phyloP scores from a whole-genome alignment of 2,888 invertebrate species.

The Erannis defoliaria region DNA sequence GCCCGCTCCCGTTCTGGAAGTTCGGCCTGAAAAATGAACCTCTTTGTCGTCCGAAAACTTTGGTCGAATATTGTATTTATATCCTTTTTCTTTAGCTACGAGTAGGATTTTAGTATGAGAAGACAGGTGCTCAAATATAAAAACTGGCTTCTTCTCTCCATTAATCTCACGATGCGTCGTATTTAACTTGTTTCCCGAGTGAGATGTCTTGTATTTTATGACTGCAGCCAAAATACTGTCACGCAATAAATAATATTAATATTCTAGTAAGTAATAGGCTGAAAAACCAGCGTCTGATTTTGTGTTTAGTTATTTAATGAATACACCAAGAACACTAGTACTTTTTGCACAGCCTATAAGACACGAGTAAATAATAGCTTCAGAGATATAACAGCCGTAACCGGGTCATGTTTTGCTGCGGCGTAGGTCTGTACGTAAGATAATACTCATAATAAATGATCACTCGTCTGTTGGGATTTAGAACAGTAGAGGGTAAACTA shows the following conservation, averaged over 20 bases:
- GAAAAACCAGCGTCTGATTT: too few relatives aligned
- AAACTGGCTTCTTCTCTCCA: neutral
- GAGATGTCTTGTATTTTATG: constrained; percentile 7
- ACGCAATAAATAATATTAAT: too few relatives aligned
- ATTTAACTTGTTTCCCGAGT: neutral
- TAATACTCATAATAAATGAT: constrained; percentile 13
- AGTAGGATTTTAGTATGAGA: neutral
- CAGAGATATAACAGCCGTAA: constrained; percentile 17
- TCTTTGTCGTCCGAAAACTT: too few relatives aligned
- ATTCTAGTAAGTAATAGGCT: too few relatives aligned
- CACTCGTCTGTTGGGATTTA: constrained; percentile 11
- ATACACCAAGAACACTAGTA: neutral
- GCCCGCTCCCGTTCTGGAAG: too few relatives aligned
- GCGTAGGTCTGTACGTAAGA: constrained; percentile 1
- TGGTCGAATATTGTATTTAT: too few relatives aligned
- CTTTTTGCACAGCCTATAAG: neutral
- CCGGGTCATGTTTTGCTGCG: constrained; percentile 8
- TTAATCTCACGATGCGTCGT: neutral
- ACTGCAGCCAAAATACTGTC: constrained; percentile 9
- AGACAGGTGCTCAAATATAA: neutral
- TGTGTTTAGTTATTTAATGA: neutral
- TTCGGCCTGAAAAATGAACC: too few relatives aligned
- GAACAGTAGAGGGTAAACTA: constrained; percentile 20
- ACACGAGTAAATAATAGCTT: constrained; percentile 2
- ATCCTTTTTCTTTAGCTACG: constrained; percentile 1